phyloP scores from a whole-genome alignment of 2,888 invertebrate genomes.

The Aelia acuminata region DNA sequence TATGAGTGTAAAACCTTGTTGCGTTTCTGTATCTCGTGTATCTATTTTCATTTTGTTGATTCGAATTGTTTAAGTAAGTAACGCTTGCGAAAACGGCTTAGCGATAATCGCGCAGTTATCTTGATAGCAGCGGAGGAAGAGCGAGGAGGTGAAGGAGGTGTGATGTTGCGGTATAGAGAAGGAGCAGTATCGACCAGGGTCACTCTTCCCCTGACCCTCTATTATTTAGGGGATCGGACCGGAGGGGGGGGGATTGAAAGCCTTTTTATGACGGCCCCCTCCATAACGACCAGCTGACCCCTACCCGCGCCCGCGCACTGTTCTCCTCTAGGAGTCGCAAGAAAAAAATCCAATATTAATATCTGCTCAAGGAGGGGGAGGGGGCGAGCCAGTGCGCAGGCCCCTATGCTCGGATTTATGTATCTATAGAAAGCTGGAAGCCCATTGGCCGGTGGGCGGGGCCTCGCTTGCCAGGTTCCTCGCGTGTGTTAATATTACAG shows the following conservation, averaged over 20 bases:
- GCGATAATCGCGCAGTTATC: not conserved
- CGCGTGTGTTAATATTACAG: conserved; percentile 53
- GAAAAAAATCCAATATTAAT: conserved; percentile 60
- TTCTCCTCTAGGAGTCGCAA: not conserved
- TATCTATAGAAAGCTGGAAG: conserved; percentile 57
- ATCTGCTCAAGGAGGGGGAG: conserved; percentile 45
- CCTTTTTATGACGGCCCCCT: conserved; percentile 60
- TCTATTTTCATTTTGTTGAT: too few relatives aligned
- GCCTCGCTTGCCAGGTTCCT: not conserved
- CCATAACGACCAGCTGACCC: conserved; percentile 57
- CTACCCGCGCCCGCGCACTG: conserved; percentile 46
- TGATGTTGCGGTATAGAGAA: conserved; percentile 55
- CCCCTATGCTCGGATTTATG: conserved; percentile 57
- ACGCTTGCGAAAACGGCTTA: not conserved
- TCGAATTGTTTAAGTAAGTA: too few relatives aligned
- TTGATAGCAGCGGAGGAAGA: not conserved
- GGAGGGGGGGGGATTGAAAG: conserved; percentile 58
- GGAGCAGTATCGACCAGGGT: conserved; percentile 58
- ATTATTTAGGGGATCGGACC: conserved; percentile 55
- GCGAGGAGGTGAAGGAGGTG: conserved; percentile 49
- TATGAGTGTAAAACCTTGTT: too few relatives aligned
- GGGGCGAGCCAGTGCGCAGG: conserved; percentile 28
- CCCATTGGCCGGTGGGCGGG: conserved; percentile 56
- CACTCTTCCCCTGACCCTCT: conserved; percentile 55
- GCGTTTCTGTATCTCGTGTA: too few relatives aligned